Base-by-base conservation (phyloP, 2,797 vertebrate genomes). In the Sebastolobus alascanus region DNA sequence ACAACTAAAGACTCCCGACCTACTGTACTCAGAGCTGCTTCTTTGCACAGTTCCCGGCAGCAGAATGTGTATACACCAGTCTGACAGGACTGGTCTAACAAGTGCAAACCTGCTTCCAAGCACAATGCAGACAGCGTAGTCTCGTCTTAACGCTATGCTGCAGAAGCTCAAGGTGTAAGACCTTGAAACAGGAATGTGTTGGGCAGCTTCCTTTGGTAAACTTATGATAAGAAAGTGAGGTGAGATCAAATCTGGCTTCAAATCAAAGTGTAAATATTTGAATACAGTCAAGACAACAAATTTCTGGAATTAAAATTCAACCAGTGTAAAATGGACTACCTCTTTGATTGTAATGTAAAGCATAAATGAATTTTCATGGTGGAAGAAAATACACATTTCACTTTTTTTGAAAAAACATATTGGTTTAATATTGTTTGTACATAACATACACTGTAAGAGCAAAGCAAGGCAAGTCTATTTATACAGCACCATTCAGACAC, bases 371-470 rank as follows among this genome's bases (percentile, higher is more conserved):
- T 68, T 74, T 56, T 22, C 1, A 27, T 40, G 14, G 13, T 29
- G 20, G 40, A 64, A 56, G 31, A 72, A 33, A 81, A 79, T 73
- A 87, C 94, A 95, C 90, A 93, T 93, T 95, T 79, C 6, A 37
- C 4, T 87, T 95, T 95, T 83, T 90, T 90, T 90, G 94, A 96
- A 95, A 91, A 87, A 46, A 46, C 1, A 37, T 1, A 95, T 95
- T 95, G 94, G 75, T 96, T 95, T 95, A 52, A 46, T 46, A 18
- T 46, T 46, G 43, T 46, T 46, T 46, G 14, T 46, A 46, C 43
- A 46, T 46, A 3, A 6, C 46, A n/a, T 52, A 52, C 46, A 52
- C 43, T 46, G 43, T 46, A 6, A 46, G 43, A 46, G 43, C 43
- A 52, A n/a, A 52, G 14, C 40, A 43, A 43, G 40, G 40, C 40